Evolutionary conservation across 2,888 invertebrate species (phyloP).

Genomic region (Microctonus hyperodae): DNA sequence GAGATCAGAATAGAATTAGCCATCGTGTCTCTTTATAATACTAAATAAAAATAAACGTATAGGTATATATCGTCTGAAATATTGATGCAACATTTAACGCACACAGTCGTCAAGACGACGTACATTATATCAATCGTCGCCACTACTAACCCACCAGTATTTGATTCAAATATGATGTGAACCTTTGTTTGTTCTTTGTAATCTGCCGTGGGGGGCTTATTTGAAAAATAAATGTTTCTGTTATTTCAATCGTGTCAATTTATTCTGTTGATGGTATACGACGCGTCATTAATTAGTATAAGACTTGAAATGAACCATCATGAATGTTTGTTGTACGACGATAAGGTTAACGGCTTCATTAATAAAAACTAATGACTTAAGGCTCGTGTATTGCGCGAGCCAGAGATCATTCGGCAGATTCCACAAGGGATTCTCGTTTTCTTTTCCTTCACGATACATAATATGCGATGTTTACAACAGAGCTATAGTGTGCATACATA

Average conservation of each 20-base stretch:
- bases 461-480: not conserved
- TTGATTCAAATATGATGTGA: not conserved
- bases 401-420: conserved; percentile 30
- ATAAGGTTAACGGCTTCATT: conserved; percentile 53
- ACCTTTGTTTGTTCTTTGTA: not conserved
- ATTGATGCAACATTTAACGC: conserved; percentile 16
- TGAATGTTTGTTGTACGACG: conserved; percentile 46
- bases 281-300: conserved; percentile 35
- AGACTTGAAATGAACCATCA: conserved; percentile 29
- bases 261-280: conserved; percentile 27
- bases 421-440: conserved; percentile 24
- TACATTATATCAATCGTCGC: not conserved
- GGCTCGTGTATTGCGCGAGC: conserved; percentile 22
- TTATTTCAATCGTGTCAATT: conserved; percentile 33
- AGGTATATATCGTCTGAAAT: not conserved
- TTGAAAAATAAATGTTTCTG: not conserved
- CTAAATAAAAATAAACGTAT: not conserved
- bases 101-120: conserved; percentile 16
- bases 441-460: not conserved
- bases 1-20: conserved; percentile 46
- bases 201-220: not conserved
- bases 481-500: not conserved
- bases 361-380: conserved; percentile 51
- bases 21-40: conserved; percentile 42
- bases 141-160: not conserved